Evolutionary conservation across 2,888 invertebrate genomes (phyloP).

Genomic region (Eupithecia inturbata): DNA sequence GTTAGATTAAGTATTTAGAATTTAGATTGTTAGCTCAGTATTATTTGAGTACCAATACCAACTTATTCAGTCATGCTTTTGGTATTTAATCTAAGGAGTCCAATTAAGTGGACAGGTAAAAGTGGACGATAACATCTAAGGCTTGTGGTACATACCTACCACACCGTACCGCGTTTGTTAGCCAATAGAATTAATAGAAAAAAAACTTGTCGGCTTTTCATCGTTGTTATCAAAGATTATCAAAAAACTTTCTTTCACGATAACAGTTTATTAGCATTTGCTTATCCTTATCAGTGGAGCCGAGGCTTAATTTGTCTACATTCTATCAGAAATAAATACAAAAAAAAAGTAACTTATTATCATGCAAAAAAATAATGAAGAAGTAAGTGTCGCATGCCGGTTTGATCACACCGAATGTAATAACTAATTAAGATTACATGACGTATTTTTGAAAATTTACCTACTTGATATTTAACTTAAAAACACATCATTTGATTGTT

Average conservation of each 20-base stretch:
- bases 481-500: too few species aligned
- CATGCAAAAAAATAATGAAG: too few species aligned
- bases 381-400: too few species aligned
- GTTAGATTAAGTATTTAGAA: not conserved
- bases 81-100: not conserved
- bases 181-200: not conserved
- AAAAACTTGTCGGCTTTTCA: not conserved
- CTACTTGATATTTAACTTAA: too few species aligned
- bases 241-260: constrained; percentile 27
- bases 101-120: not conserved
- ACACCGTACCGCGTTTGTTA: not conserved
- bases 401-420: too few species aligned
- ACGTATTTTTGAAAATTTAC: too few species aligned
- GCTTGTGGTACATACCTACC: not conserved
- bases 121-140: not conserved
- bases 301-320: not conserved
- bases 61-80: not conserved
- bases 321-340: not conserved
- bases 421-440: too few species aligned
- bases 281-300: constrained; percentile 15
- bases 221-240: not conserved
- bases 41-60: not conserved
- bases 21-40: not conserved
- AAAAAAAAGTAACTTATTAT: too few species aligned
- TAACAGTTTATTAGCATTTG: constrained; percentile 23